Percentiles rank a stretch among this genome's conserved stretches.
These are phyloP conservation scores for Aphelocoma californica DNA, from an alignment of 2,797 vertebrate genomes.

Conservation along the genomic window DNA sequence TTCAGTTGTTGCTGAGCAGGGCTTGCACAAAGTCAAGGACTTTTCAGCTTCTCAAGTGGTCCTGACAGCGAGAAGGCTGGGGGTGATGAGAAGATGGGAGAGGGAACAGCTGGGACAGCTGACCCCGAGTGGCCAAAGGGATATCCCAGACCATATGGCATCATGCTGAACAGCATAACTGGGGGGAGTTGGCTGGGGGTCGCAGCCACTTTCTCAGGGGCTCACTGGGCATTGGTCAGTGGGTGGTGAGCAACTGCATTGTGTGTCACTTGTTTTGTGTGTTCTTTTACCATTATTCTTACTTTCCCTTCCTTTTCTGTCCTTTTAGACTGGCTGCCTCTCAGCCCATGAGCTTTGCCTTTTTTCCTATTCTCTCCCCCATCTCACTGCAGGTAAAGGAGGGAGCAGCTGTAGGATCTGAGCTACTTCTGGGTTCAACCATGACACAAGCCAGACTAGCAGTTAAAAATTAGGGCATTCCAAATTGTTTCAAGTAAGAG, in stretches of 20 bases:
- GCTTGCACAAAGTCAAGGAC: neutral
- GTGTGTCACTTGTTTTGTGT: too few species aligned
- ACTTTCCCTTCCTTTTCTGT: neutral
- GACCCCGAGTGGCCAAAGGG: fast-evolving
- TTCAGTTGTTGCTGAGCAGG: neutral
- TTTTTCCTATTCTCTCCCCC: neutral
- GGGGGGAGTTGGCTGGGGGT: neutral
- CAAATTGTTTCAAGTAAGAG: neutral
- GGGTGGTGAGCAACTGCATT: neutral
- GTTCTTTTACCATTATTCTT: neutral
- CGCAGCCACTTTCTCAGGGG: neutral
- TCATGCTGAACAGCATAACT: neutral
- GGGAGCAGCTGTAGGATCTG: neutral
- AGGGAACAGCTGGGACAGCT: neutral
- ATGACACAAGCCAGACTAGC: neutral
- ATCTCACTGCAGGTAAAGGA: neutral
- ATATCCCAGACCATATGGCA: neutral
- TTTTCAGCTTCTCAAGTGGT: neutral
- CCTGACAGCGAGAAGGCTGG: neutral
- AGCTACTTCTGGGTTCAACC: neutral
- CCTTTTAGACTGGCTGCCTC: neutral
- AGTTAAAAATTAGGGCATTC: neutral
- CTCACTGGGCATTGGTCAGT: neutral
- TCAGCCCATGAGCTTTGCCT: neutral
- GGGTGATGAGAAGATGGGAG: neutral